Conservation (phyloP, 2,888 invertebrate species). For the Erebia epiphron region DNA sequence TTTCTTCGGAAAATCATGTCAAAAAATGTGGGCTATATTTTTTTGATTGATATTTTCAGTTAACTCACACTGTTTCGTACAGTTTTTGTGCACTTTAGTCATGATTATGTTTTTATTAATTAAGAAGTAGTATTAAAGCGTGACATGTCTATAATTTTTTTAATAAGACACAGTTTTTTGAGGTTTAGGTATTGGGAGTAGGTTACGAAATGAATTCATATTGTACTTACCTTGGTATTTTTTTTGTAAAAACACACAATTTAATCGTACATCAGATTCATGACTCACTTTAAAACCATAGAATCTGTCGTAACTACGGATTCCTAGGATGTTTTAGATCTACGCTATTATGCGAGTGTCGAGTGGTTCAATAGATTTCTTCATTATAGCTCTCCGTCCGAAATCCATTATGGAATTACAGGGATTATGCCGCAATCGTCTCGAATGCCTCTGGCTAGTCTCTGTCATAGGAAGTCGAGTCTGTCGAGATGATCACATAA, state of each 20-base stretch:
- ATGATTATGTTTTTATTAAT: neutral
- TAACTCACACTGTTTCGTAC: conserved; percentile 9
- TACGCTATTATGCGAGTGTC: conserved; percentile 15
- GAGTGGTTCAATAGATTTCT: conserved; percentile 53
- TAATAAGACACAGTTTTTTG: neutral
- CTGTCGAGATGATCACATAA: conserved; percentile 8
- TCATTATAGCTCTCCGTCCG: conserved; percentile 45
- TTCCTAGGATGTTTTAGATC: neutral
- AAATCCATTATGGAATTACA: conserved; percentile 46
- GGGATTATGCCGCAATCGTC: conserved; percentile 44
- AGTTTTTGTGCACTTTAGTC: neutral
- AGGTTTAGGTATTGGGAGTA: neutral
- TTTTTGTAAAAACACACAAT: too few relatives aligned
- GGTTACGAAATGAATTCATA: neutral
- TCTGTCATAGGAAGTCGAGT: conserved; percentile 18
- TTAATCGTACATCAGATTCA: neutral
- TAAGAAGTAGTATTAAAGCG: neutral
- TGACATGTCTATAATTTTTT: neutral
- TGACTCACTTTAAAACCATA: neutral
- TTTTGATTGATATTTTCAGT: conserved; percentile 16
- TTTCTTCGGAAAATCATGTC: conserved; percentile 13
- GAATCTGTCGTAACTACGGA: neutral
- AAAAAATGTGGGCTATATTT: conserved; percentile 9
- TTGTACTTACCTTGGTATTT: neutral
- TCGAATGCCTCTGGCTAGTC: conserved; percentile 22